Evolutionary conservation across 2,113 vertebrate species (phyloP).

Genomic region (Elanus axillaris): DNA sequence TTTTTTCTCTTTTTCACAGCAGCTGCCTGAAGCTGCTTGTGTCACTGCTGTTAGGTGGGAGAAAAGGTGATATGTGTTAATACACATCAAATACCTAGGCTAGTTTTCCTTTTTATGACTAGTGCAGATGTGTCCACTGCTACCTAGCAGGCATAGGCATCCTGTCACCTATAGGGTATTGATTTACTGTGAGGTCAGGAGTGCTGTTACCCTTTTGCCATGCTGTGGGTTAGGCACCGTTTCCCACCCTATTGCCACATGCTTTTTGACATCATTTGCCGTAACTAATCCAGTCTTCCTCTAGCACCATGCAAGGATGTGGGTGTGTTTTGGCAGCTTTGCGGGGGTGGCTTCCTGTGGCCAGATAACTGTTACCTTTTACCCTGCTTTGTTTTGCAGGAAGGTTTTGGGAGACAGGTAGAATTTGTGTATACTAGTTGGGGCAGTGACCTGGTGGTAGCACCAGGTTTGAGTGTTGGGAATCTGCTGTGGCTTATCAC

Average conservation of each 20-base stretch:
- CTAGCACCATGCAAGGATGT: neutral
- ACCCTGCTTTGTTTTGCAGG: neutral
- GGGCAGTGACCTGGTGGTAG: neutral
- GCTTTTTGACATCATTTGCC: neutral
- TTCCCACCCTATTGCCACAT: rapidly evolving
- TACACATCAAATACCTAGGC: neutral
- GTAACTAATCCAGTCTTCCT: neutral
- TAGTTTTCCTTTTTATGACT: neutral
- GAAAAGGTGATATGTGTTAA: neutral
- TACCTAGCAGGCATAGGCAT: neutral
- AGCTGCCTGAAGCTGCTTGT: neutral
- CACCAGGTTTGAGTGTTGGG: neutral
- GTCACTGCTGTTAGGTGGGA: neutral
- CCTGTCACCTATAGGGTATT: neutral
- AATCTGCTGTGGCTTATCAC: neutral
- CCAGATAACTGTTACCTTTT: neutral
- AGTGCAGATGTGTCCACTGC: neutral
- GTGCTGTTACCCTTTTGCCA: neutral
- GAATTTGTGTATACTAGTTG: neutral
- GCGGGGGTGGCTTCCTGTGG: neutral
- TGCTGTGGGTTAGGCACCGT: rapidly evolving
- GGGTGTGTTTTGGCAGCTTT: neutral
- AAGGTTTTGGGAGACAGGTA: neutral
- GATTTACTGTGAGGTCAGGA: neutral
- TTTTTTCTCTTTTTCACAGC: neutral